Percentiles rank a stretch among this genome's conserved stretches.
These are phyloP conservation scores for Penaeus japonicus DNA, from an alignment of 1,140 invertebrate species.

Conservation along the genomic window DNA sequence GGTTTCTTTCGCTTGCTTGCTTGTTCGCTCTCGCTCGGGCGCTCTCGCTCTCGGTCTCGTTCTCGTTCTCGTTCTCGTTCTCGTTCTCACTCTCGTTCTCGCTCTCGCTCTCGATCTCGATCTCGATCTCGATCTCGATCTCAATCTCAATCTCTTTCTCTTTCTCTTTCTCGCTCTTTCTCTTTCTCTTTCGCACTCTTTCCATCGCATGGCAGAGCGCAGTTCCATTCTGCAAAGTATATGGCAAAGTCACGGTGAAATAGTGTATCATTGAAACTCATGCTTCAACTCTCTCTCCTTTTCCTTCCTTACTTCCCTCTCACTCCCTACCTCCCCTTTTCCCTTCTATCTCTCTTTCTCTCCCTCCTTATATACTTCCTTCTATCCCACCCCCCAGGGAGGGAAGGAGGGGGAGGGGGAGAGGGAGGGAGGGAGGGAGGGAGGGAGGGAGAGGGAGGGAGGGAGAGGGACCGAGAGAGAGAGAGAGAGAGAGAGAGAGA, in stretches of 20 bases:
- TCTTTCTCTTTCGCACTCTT: not conserved
- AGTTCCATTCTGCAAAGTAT: no score
- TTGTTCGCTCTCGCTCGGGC: no score
- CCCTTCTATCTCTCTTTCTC: not conserved
- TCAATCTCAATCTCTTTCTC: not conserved
- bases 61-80: not conserved
- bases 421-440: not conserved
- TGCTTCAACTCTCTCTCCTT: not conserved
- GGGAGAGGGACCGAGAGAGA: not conserved
- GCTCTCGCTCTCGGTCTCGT: not conserved
- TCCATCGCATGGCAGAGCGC: no score
- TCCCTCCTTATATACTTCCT: not conserved
- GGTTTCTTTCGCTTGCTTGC: no score
- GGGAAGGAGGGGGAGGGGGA: not conserved
- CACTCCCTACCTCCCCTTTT: not conserved
- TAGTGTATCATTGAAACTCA: no score
- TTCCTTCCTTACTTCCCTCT: not conserved
- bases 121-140: no score
- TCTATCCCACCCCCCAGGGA: not conserved
- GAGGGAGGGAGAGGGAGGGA: not conserved
- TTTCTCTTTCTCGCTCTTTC: not conserved
- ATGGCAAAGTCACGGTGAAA: no score
- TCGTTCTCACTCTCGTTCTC: not conserved
- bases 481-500: no score
- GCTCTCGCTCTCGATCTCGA: not conserved